A percentile compares a stretch with the other conserved stretches of the same genome.
phyloP scores from a whole-genome alignment of 2,888 invertebrate genomes.

The Linnaemya vulpina region DNA sequence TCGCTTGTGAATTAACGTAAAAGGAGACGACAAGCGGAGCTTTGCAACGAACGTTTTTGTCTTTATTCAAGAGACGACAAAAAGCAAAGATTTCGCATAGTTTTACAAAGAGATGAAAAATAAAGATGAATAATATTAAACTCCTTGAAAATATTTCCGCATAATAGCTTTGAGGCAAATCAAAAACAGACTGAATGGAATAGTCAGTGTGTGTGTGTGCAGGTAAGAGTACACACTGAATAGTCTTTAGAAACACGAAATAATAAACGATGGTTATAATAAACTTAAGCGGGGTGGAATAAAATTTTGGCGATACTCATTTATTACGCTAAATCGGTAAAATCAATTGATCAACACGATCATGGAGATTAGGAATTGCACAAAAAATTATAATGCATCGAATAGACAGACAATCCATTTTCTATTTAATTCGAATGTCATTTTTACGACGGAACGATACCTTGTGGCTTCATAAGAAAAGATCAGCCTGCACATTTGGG shows the following conservation, averaged over 20 bases:
- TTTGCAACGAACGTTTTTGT: constrained; percentile 23
- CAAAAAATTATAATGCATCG: too few relatives aligned
- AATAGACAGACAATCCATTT: too few relatives aligned
- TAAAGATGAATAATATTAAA: constrained; percentile 29
- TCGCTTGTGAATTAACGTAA: constrained; percentile 54
- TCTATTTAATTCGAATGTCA: too few relatives aligned
- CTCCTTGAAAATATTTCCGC: constrained; percentile 69
- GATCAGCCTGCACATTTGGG: too few relatives aligned
- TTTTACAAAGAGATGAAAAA: constrained; percentile 46
- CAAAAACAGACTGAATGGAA: constrained; percentile 56
- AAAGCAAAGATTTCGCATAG: constrained; percentile 51
- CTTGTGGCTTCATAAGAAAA: too few relatives aligned
- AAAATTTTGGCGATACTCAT: too few relatives aligned
- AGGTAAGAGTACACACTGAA: neutral
- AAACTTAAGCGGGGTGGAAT: neutral
- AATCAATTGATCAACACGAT: too few relatives aligned
- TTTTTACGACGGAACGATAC: too few relatives aligned
- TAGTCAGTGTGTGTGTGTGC: neutral
- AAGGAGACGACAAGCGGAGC: constrained; percentile 58
- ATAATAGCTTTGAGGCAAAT: constrained; percentile 60
- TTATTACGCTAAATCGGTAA: too few relatives aligned
- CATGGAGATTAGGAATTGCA: too few relatives aligned
- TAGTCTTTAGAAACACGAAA: neutral
- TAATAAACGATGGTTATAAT: neutral
- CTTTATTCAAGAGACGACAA: constrained; percentile 42